Percentiles rank a stretch among this genome's conserved stretches.
Conservation (phyloP, 2,888 invertebrate genomes). For the Coelopa pilipes region DNA sequence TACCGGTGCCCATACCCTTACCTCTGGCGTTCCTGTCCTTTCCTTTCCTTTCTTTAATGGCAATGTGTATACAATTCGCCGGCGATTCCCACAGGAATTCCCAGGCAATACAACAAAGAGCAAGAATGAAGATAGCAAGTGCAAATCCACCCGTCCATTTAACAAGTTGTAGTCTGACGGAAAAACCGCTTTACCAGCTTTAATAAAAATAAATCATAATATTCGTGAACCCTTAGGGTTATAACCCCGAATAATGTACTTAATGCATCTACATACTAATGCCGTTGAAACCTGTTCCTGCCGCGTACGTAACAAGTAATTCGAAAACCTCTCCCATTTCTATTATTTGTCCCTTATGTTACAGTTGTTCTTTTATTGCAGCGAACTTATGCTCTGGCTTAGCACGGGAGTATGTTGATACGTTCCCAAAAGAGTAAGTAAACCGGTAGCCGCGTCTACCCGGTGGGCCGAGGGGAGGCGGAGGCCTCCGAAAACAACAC, state of each 20-base stretch:
- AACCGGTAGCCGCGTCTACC: conserved; percentile 47
- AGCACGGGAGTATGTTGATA: conserved; percentile 55
- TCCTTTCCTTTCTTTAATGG: conserved; percentile 34
- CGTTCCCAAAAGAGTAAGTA: conserved; percentile 62
- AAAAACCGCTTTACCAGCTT: conserved; percentile 62
- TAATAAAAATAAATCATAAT: conserved; percentile 67
- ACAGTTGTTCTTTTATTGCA: conserved; percentile 51
- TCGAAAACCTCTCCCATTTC: conserved; percentile 39
- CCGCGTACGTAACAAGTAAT: conserved; percentile 26
- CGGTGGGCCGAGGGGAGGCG: conserved; percentile 52
- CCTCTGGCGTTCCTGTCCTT: no score
- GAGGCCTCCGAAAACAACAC: conserved; percentile 60
- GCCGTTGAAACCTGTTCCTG: conserved; percentile 53
- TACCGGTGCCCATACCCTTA: conserved; percentile 31
- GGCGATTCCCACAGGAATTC: conserved; percentile 60
- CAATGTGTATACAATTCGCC: conserved; percentile 48
- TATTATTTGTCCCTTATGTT: conserved; percentile 45
- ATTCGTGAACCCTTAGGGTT: conserved; percentile 57
- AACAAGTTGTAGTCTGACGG: conserved; percentile 56
- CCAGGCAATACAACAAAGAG: conserved; percentile 63
- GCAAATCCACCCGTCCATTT: conserved; percentile 65
- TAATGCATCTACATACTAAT: conserved; percentile 64
- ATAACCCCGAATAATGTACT: conserved; percentile 66
- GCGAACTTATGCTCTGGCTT: conserved; percentile 33
- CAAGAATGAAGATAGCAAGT: conserved; percentile 64